Evolutionary conservation across 1,140 invertebrate genomes (phyloP), one percentile per base, ranked within the genome.

Genomic region (Sweltsa coloradensis): DNA sequence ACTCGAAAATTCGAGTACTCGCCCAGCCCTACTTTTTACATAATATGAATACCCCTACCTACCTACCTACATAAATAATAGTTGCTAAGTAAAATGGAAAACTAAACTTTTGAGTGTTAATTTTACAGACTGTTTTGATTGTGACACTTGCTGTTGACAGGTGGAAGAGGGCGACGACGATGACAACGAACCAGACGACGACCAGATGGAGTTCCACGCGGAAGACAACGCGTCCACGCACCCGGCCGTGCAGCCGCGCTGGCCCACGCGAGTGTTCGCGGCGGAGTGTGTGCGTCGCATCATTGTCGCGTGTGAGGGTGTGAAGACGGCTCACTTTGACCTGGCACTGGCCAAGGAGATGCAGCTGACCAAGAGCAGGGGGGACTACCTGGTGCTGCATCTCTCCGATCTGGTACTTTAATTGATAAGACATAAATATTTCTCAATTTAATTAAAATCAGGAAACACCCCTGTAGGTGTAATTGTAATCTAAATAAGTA

Each of bases 201-300:
- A 90, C 68, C 88, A 90, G 60, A 84, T 75, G 19, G 85, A 90
- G 65, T 94, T 93, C 61, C 85, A 86, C 57, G 79, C 79, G 48
- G 81, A 88, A 36, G 78, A 85, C n/a, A 73, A 76, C 13, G 78
- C 78, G 18, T 82, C 83, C 5, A 80, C 88, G 60, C 79, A 76
- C 0, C 78, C 77, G 0, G 75, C 75, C 26, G 78, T 89, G 9
- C 82, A 86, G 51, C 87, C 91, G 2, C 66, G 89, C 46, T 96
- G 92, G 91, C 87, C 88, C 2, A 96, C 92, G 0, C 70, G 89
- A 60, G 93, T 97, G 16, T 99, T 98, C 72, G 94, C 95, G 13
- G 90, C 93, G 41, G 87, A 97, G 62, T 95, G 90, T 62, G 84
- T 98, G 19, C 75, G 89, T 45, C 82, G 84, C 61, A 89, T 97